Conservation (phyloP, 2,113 vertebrate species). For the Saccopteryx leptura region DNA sequence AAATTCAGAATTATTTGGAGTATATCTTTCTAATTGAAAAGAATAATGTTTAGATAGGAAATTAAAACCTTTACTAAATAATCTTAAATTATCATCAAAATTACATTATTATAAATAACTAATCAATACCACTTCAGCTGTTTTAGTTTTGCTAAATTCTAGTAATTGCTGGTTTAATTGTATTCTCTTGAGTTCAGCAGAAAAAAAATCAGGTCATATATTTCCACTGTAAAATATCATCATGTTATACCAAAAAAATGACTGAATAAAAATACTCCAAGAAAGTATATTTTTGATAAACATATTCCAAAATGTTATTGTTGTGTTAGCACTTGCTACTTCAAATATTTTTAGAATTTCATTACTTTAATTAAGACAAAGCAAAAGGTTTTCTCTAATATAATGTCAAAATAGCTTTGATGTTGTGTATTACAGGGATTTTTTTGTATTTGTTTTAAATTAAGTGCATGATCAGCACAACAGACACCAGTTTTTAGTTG, state of each 20-base stretch:
- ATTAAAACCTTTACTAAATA: conserved; percentile 60
- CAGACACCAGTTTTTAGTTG: conserved; percentile 28
- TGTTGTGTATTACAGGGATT: not conserved
- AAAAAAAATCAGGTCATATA: not conserved
- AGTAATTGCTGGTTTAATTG: conserved; percentile 56
- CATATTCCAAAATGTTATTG: conserved; percentile 37
- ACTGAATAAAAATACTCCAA: not conserved
- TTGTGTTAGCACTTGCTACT: not conserved
- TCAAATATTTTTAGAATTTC: conserved; percentile 24
- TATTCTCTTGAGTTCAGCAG: conserved; percentile 28
- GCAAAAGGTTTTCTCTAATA: not conserved
- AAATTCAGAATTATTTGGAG: conserved; percentile 59
- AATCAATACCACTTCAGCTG: conserved; percentile 26
- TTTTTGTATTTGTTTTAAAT: conserved; percentile 48
- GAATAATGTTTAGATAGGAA: conserved; percentile 61
- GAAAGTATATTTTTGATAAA: conserved; percentile 36
- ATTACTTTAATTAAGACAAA: conserved; percentile 43
- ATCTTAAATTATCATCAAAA: conserved; percentile 60
- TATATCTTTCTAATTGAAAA: conserved; percentile 61
- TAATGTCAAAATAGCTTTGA: not conserved
- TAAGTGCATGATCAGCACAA: not conserved
- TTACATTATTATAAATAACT: conserved; percentile 64
- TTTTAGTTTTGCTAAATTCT: conserved; percentile 27
- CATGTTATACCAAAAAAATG: conserved; percentile 42
- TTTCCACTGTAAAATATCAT: conserved; percentile 8